phyloP scores from a whole-genome alignment of 2,888 invertebrate genomes.

The Drosophila subquinaria region DNA sequence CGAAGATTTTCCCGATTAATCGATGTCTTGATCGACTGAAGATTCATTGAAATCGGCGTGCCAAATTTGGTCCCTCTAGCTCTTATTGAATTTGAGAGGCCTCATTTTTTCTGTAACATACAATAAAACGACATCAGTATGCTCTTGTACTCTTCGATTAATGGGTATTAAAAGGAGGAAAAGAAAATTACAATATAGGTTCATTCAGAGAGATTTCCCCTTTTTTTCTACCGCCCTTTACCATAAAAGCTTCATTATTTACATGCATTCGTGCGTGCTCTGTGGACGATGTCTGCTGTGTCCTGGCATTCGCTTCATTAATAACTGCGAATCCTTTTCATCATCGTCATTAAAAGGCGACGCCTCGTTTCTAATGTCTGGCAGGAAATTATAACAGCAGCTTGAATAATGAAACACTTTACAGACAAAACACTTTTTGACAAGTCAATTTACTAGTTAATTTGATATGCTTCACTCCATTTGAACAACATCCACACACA shows the following conservation, averaged over 20 bases:
- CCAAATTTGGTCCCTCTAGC: too few relatives aligned
- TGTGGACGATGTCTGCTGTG: conserved; percentile 3
- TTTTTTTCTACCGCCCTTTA: conserved; percentile 2
- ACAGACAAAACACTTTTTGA: conserved; percentile 63
- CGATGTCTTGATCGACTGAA: too few relatives aligned
- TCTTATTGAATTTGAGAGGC: too few relatives aligned
- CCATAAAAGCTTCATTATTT: conserved; percentile 64
- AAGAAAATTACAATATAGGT: conserved; percentile 71
- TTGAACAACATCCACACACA: not conserved
- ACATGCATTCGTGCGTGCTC: conserved; percentile 74
- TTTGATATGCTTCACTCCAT: conserved; percentile 72
- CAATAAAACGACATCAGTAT: not conserved
- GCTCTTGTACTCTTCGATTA: not conserved
- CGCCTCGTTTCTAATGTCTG: conserved; percentile 39
- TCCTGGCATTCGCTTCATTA: conserved; percentile 53
- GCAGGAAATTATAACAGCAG: conserved; percentile 45
- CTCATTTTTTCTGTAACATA: too few relatives aligned
- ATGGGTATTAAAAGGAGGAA: conserved; percentile 5
- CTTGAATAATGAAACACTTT: conserved; percentile 52
- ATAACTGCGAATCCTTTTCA: conserved; percentile 71
- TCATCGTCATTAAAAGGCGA: conserved; percentile 44
- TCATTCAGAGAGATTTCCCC: conserved; percentile 15
- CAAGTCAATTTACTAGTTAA: conserved; percentile 83
- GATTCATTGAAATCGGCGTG: too few relatives aligned
- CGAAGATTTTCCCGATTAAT: too few relatives aligned